Conservation (phyloP, 2,113 vertebrate species). For the Acrocephalus kingi region DNA sequence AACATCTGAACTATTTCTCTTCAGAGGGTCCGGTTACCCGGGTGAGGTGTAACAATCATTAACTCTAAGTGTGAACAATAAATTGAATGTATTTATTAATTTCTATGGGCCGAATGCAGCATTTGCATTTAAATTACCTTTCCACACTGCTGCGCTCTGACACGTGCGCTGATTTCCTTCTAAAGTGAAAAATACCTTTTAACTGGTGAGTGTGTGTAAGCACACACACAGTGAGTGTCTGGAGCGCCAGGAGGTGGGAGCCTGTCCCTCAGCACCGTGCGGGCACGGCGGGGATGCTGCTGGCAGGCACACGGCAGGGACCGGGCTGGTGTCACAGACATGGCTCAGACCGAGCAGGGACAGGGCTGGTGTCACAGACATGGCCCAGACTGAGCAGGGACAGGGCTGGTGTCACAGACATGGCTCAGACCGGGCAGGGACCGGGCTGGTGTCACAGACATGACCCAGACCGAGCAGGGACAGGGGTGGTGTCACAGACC, state of each 20-base stretch:
- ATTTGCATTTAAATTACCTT: not conserved
- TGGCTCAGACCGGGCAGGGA: too few species aligned
- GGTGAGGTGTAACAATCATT: not conserved
- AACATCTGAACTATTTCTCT: not conserved
- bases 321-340: too few species aligned
- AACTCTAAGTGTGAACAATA: not conserved
- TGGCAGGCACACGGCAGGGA: too few species aligned
- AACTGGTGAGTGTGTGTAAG: fast-evolving
- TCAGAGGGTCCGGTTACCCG: not conserved
- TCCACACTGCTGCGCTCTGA: not conserved
- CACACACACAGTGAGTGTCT: too few species aligned
- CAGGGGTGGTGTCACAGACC: too few species aligned
- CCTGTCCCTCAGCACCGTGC: not conserved
- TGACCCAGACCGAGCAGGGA: too few species aligned
- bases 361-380: not conserved
- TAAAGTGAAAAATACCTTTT: fast-evolving
- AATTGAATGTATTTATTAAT: not conserved
- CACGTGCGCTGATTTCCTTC: not conserved
- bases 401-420: too few species aligned
- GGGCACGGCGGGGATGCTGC: too few species aligned
- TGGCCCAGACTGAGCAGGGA: fast-evolving
- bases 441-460: too few species aligned
- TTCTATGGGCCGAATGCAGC: not conserved
- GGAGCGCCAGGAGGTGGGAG: not conserved
- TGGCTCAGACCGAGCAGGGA: too few species aligned